Base-by-base conservation (phyloP, 1,140 invertebrate genomes). In the Drosophila kanapiae region DNA sequence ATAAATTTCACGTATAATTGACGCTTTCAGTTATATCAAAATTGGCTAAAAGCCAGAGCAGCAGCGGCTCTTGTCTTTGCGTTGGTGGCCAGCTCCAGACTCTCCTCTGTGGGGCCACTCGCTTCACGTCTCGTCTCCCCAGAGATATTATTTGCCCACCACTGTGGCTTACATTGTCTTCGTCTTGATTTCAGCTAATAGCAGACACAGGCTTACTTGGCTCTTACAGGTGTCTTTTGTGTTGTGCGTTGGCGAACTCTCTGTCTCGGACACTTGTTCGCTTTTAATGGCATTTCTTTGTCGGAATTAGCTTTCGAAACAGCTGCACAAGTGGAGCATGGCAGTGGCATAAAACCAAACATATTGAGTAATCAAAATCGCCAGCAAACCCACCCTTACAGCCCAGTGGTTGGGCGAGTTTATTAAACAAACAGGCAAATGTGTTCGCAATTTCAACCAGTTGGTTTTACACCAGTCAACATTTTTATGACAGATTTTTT, bases 1-100 rank as follows among this genome's bases (percentile, higher is more conserved):
- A 91, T 91, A 91, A 91, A 91, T 91, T 91, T 91, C 88, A 88
- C 88, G 83, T 91, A 91, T 91, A 91, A 91, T 91, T 91, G 88
- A 91, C 87, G 87, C 87, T 91, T 91, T 91, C 83, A 88, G 88
- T 83, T 88, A 86, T 88, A 91, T 91, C 81, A 91, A 91, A 91
- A 83, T 90, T 91, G 86, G 87, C 86, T 86, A 88, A 90, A 88
- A 51, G 49, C 48, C 64, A 69, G 31, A 67, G 57, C 69, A 71
- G 33, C 70, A 37, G 33, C 69, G 40, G 42, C 61, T 69, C 57
- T 75, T 49, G 54, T 37, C 63, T 54, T 84, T 88, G 84, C 84
- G 84, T 90, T 88, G 84, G 84, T 71, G 84, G 85, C 72, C 76
- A 77, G 65, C 81, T 78, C 31, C 43, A 64, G 75, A 53, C 16